Conservation (phyloP, 2,888 invertebrate species). For the Epirrita christyi region DNA sequence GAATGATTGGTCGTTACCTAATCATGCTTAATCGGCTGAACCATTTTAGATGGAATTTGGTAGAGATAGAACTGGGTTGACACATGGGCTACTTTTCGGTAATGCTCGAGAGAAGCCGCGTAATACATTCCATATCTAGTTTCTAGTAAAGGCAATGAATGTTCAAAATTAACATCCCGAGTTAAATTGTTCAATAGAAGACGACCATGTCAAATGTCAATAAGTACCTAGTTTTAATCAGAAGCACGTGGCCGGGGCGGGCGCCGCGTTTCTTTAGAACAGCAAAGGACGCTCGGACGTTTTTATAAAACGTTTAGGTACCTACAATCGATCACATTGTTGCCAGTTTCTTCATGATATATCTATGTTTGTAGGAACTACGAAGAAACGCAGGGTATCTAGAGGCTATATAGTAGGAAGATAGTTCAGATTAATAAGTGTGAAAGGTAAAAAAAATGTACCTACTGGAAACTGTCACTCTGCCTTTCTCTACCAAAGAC, state of each 20-base stretch:
- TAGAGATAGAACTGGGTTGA: too few relatives aligned
- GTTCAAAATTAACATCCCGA: neutral
- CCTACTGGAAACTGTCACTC: too few relatives aligned
- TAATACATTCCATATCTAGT: neutral
- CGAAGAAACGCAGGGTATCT: neutral
- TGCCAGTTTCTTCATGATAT: conserved; percentile 18
- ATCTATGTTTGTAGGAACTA: neutral
- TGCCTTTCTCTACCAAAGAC: too few relatives aligned
- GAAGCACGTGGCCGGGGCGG: conserved; percentile 36
- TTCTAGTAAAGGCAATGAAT: neutral
- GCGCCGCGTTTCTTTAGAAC: conserved; percentile 41
- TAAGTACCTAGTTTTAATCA: neutral
- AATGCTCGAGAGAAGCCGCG: too few relatives aligned
- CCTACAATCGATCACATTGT: conserved; percentile 24
- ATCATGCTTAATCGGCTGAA: too few relatives aligned
- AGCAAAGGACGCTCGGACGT: conserved; percentile 33
- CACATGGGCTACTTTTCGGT: too few relatives aligned
- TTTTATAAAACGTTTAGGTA: conserved; percentile 35
- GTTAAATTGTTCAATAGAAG: conserved; percentile 16
- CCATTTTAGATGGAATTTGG: neutral
- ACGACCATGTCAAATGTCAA: conserved; percentile 10
- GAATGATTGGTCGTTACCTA: neutral
- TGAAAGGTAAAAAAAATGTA: too few relatives aligned
- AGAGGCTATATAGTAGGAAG: neutral
- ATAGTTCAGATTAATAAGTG: too few relatives aligned